These are phyloP conservation scores for Ernsta delagoae DNA, from an alignment of 2,888 invertebrate species.

Conservation along the genomic window DNA sequence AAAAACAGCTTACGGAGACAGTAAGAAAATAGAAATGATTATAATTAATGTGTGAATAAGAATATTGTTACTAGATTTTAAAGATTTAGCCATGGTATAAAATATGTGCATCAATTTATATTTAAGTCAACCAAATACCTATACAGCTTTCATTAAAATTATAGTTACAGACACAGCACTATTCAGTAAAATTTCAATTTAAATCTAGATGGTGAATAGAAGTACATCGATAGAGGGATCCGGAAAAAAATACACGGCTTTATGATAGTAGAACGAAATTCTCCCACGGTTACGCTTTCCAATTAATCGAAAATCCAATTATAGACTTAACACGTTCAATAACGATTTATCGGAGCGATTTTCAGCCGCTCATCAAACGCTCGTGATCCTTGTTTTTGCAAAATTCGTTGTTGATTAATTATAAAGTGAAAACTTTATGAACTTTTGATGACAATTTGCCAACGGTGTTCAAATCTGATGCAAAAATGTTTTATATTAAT, in stretches of 20 bases:
- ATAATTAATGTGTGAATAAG: no score
- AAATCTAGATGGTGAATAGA: background rate
- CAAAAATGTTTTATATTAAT: background rate
- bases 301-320: constrained; percentile 75
- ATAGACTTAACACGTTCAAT: constrained; percentile 64
- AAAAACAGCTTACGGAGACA: no score
- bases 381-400: constrained; percentile 16
- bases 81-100: no score
- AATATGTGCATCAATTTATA: no score
- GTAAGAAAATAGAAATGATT: no score
- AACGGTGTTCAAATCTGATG: background rate
- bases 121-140: no score
- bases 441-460: background rate
- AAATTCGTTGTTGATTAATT: constrained; percentile 14
- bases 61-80: no score
- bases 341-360: constrained; percentile 55
- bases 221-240: background rate
- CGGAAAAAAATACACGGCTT: constrained; percentile 1
- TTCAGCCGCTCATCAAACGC: constrained; percentile 30
- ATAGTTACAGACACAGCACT: constrained; percentile 41
- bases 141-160: constrained; percentile 47
- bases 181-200: background rate
- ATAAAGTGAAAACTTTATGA: constrained; percentile 9
- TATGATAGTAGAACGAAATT: constrained; percentile 41
- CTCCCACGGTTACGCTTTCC: constrained; percentile 62